Evolutionary conservation across 2,888 invertebrate species (phyloP).

Genomic region (Pterostichus madidus): DNA sequence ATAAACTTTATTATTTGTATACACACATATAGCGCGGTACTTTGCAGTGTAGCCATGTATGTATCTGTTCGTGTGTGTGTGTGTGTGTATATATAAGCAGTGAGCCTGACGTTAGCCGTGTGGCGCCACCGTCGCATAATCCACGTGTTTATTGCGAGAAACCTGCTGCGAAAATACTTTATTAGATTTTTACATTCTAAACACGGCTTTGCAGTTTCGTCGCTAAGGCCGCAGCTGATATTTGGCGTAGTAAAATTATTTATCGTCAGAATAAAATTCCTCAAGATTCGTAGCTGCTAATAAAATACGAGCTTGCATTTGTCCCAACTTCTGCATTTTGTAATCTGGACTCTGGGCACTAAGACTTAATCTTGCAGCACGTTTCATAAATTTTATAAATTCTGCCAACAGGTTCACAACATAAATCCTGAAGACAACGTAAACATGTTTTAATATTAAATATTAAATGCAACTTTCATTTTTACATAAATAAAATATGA

Average conservation of each 20-base stretch:
- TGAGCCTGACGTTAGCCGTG: conserved; percentile 1
- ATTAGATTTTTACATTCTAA: conserved; percentile 63
- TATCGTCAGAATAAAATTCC: conserved; percentile 35
- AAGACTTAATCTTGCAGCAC: conserved; percentile 1
- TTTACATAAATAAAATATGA: not conserved
- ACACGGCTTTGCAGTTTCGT: conserved; percentile 42
- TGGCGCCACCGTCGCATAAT: conserved; percentile 53
- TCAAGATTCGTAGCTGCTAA: conserved; percentile 29
- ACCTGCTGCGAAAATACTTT: conserved; percentile 62
- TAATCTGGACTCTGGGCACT: not conserved
- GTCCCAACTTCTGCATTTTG: not conserved
- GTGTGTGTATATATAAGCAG: conserved; percentile 31
- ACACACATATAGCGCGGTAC: conserved; percentile 44
- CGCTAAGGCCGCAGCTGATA: conserved; percentile 22
- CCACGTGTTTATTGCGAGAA: conserved; percentile 62
- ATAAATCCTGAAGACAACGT: not conserved
- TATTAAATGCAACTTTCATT: not conserved
- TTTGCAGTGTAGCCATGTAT: conserved; percentile 40
- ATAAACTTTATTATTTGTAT: conserved; percentile 66
- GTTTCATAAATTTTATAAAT: conserved; percentile 1
- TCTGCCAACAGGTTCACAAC: not conserved
- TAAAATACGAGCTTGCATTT: conserved; percentile 5
- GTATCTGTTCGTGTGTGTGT: no score
- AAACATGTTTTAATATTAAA: conserved; percentile 5
- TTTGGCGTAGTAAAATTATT: conserved; percentile 48